phyloP scores from a whole-genome alignment of 2,113 vertebrate species.

The Engraulis encrasicolus region DNA sequence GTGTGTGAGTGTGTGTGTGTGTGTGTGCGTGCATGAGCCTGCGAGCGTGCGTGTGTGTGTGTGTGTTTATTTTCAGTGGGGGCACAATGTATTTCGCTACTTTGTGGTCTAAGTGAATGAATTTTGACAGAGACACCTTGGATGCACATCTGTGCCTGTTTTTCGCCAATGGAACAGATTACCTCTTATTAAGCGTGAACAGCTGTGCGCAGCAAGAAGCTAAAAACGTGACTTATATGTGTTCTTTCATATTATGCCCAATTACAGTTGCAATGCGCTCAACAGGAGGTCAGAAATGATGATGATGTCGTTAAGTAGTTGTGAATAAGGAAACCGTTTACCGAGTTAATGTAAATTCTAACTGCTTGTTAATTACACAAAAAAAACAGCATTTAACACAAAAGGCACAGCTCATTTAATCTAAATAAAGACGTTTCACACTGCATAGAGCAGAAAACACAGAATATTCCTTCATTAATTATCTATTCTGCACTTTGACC shows the following conservation, averaged over 20 bases:
- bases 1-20: too few relatives aligned
- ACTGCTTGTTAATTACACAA: not conserved
- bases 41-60: too few relatives aligned
- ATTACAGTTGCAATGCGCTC: not conserved
- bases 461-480: not conserved
- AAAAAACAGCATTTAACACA: not conserved
- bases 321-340: not conserved
- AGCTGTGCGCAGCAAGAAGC: not conserved
- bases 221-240: not conserved
- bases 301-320: not conserved
- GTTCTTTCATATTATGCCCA: constrained; percentile 15
- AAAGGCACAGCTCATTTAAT: not conserved
- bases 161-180: not conserved
- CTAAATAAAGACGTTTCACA: not conserved
- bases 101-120: not conserved
- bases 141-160: not conserved
- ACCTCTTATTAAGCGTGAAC: not conserved
- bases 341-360: not conserved
- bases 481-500: not conserved
- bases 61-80: too few relatives aligned
- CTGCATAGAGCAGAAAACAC: not conserved
- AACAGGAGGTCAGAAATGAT: not conserved
- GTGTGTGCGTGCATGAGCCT: not conserved
- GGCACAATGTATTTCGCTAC: too few relatives aligned
- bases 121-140: constrained; percentile 11